Conservation (phyloP, 2,888 invertebrate genomes). For the Temnothorax rugatulus region DNA sequence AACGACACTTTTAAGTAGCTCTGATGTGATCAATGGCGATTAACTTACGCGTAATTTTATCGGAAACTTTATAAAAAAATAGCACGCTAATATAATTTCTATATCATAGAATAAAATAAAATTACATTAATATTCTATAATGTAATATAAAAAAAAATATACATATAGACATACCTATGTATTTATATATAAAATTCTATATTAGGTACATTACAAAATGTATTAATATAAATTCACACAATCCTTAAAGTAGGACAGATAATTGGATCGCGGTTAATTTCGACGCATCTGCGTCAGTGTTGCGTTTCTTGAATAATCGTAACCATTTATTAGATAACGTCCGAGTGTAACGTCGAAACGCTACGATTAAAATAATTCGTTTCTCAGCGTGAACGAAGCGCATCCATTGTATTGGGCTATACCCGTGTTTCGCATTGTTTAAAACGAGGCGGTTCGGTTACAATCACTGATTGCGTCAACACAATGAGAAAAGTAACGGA, state of each 20-base stretch:
- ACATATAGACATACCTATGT: too few species aligned
- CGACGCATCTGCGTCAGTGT: too few species aligned
- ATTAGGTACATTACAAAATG: not conserved
- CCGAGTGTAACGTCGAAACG: not conserved
- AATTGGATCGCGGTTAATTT: not conserved
- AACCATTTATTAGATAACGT: slow-evolving; percentile 7
- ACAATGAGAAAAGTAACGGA: not conserved
- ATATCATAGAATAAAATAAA: not conserved
- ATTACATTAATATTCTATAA: not conserved
- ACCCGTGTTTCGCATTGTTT: slow-evolving; percentile 8
- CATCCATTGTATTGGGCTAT: slow-evolving; percentile 10
- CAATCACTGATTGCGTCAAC: not conserved
- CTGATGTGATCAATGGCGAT: not conserved
- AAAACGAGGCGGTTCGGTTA: not conserved
- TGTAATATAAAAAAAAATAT: not conserved
- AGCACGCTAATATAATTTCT: not conserved
- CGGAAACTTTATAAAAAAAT: not conserved
- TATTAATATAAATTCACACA: not conserved
- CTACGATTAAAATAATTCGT: slow-evolving; percentile 20
- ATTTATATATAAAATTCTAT: too few species aligned
- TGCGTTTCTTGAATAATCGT: slow-evolving; percentile 2
- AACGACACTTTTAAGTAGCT: not conserved
- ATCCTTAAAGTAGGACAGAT: not conserved
- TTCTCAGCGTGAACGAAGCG: not conserved
- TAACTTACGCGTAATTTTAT: not conserved